Evolutionary conservation across 2,888 invertebrate genomes (phyloP).

Genomic region (Cancer borealis): DNA sequence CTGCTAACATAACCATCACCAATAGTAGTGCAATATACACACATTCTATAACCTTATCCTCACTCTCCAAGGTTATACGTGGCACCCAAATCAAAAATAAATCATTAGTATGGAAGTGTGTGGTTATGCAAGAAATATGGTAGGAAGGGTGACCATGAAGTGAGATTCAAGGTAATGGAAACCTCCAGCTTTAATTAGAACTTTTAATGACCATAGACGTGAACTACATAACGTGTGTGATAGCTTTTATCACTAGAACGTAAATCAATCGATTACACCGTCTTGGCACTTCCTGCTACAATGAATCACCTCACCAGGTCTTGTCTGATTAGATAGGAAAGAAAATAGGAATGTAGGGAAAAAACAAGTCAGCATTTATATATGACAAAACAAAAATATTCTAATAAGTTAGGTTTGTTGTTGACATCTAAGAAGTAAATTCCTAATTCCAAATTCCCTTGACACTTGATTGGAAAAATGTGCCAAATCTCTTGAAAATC

Average conservation of each 20-base stretch:
- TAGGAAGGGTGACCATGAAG: neutral
- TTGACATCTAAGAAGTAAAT: neutral
- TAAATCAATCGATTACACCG: constrained; percentile 27
- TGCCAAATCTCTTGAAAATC: neutral
- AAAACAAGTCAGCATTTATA: neutral
- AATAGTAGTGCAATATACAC: neutral
- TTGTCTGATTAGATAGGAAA: constrained; percentile 62
- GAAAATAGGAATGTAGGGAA: constrained; percentile 38
- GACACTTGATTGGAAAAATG: constrained; percentile 30
- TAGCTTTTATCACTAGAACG: neutral
- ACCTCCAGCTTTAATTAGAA: constrained; percentile 29
- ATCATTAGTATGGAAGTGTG: neutral
- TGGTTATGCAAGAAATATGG: neutral
- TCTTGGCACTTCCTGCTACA: constrained; percentile 62
- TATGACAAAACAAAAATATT: neutral
- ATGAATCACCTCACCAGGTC: constrained; percentile 61
- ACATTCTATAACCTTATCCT: neutral
- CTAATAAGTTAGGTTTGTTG: neutral
- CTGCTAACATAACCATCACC: neutral
- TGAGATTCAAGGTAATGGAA: constrained; percentile 12
- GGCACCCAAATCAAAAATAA: neutral
- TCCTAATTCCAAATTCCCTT: neutral
- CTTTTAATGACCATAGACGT: neutral
- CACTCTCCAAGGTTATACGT: neutral
- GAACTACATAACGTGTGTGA: neutral